These are phyloP conservation scores for Saccostrea glomerata DNA, from an alignment of 1,140 invertebrate genomes.

Conservation along the genomic window DNA sequence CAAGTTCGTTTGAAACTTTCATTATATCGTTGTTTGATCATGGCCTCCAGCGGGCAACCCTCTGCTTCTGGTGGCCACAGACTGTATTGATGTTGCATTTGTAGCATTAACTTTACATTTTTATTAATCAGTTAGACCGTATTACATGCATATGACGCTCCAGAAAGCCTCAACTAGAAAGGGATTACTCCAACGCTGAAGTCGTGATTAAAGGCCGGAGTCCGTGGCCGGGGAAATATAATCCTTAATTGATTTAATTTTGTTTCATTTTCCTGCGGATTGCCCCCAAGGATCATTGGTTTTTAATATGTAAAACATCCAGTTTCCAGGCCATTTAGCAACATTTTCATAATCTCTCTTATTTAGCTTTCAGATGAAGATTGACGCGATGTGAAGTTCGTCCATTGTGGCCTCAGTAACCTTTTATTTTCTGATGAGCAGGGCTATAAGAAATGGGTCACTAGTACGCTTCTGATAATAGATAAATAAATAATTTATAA, in stretches of 20 bases:
- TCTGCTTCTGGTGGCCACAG: neutral
- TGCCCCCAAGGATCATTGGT: slow-evolving; percentile 27
- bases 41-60: neutral
- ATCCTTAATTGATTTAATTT: slow-evolving; percentile 35
- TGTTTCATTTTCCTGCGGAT: slow-evolving; percentile 33
- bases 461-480: neutral
- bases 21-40: neutral
- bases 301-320: slow-evolving; percentile 44
- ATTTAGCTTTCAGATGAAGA: slow-evolving; percentile 29
- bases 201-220: slow-evolving; percentile 32
- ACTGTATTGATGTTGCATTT: slow-evolving; percentile 30
- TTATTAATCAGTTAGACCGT: slow-evolving; percentile 30
- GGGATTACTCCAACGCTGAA: neutral
- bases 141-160: slow-evolving; percentile 19
- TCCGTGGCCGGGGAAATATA: slow-evolving; percentile 12
- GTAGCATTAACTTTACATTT: slow-evolving; percentile 31
- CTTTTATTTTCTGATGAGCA: neutral
- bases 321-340: slow-evolving; percentile 43
- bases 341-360: slow-evolving; percentile 49
- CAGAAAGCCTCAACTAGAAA: slow-evolving; percentile 7
- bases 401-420: neutral
- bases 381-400: neutral
- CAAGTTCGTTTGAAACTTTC: neutral
- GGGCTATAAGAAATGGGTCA: neutral
- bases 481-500: neutral